Conservation (phyloP, 1,140 invertebrate species). For the Physella acuta region DNA sequence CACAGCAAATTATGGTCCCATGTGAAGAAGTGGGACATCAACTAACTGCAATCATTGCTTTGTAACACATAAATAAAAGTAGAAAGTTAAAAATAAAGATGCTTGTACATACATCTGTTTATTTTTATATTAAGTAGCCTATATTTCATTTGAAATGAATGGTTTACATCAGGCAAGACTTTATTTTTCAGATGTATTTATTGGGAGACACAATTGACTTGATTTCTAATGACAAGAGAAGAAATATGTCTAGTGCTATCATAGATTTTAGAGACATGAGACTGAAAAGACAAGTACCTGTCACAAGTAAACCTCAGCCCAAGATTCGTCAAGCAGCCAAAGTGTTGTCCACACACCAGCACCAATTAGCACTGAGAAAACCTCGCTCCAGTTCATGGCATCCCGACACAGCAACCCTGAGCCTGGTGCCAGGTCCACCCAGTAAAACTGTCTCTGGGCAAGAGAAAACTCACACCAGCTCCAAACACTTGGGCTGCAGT, state of each 20-base stretch:
- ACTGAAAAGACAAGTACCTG: conserved; percentile 13
- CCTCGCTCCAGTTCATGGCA: not conserved
- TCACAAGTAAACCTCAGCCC: not conserved
- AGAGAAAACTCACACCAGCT: not conserved
- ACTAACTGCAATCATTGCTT: too few species aligned
- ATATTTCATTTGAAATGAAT: too few species aligned
- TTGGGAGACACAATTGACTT: not conserved
- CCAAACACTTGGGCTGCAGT: not conserved
- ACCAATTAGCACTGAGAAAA: not conserved
- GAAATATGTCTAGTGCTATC: not conserved
- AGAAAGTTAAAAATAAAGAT: too few species aligned
- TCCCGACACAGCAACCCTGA: not conserved
- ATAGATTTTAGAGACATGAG: conserved; percentile 8
- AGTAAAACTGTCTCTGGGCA: not conserved
- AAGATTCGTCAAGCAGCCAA: not conserved
- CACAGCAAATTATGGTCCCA: too few species aligned
- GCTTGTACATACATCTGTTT: too few species aligned
- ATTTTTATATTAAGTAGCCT: too few species aligned
- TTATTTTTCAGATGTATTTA: conserved; percentile 13
- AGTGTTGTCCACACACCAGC: conserved; percentile 1
- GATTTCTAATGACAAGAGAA: not conserved
- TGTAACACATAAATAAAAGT: too few species aligned
- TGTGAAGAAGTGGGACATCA: too few species aligned
- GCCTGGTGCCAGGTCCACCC: not conserved
- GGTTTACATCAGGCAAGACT: too few species aligned